A percentile compares a stretch with the other conserved stretches of the same genome.
phyloP scores from a whole-genome alignment of 1,140 invertebrate genomes.

The Goniozus legneri region DNA sequence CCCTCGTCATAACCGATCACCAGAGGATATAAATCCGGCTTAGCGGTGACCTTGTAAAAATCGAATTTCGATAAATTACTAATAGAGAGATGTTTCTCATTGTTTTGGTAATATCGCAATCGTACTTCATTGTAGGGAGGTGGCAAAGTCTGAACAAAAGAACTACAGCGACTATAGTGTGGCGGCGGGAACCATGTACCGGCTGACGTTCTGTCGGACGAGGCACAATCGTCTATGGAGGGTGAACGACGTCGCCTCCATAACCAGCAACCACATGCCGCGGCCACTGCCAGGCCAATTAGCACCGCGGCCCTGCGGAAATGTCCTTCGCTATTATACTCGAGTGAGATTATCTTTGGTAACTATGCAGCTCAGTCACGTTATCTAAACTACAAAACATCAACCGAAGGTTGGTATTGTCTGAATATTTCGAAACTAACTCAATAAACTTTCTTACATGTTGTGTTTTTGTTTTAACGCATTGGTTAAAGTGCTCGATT shows the following conservation, averaged over 20 bases:
- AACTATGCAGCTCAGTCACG: no score
- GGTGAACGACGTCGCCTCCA: constrained; percentile 56
- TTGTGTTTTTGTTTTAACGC: no score
- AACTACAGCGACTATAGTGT: constrained; percentile 74
- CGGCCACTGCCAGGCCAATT: constrained; percentile 55
- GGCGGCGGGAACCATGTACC: constrained; percentile 74
- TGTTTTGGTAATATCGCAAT: constrained; percentile 3
- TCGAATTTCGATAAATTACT: constrained; percentile 2
- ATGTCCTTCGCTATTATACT: no score
- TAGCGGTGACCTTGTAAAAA: constrained; percentile 68
- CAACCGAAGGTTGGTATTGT: no score
- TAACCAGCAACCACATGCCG: constrained; percentile 66
- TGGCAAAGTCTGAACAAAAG: constrained; percentile 70
- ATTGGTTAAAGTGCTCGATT: no score
- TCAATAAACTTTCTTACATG: no score
- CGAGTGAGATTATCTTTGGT: no score
- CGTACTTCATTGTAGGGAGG: constrained; percentile 77
- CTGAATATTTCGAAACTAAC: no score
- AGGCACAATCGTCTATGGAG: constrained; percentile 46
- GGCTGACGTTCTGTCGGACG: constrained; percentile 69
- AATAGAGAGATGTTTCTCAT: no score
- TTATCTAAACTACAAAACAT: no score
- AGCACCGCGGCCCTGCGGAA: constrained; percentile 64
- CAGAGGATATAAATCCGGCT: constrained; percentile 78
- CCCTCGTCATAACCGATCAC: constrained; percentile 74